Conservation (phyloP, 2,888 invertebrate species). For the Endomychus coccineus region DNA sequence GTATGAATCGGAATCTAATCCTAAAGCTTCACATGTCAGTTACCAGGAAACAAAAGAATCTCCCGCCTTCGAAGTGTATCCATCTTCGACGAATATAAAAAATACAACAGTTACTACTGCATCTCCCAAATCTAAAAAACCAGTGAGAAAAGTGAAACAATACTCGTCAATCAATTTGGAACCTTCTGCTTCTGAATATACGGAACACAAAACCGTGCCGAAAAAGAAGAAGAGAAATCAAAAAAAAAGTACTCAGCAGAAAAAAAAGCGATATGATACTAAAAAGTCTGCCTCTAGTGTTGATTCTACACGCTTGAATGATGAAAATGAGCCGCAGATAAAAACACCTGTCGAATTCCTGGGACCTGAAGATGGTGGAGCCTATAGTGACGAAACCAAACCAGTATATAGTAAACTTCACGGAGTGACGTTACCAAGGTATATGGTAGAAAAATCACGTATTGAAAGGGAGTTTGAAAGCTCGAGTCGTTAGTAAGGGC, state of each 20-base stretch:
- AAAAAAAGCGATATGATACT: constrained; percentile 7
- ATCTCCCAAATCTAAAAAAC: constrained; percentile 3
- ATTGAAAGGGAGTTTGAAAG: constrained; percentile 62
- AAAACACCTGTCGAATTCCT: constrained; percentile 47
- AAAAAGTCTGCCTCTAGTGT: constrained; percentile 43
- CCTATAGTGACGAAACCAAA: constrained; percentile 60
- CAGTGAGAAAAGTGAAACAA: constrained; percentile 4
- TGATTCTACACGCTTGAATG: constrained; percentile 23
- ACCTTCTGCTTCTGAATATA: background rate
- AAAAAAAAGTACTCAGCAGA: background rate
- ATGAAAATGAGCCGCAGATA: constrained; percentile 21
- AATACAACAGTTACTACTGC: too few relatives aligned
- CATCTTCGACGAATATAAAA: too few relatives aligned
- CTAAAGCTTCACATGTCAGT: constrained; percentile 56
- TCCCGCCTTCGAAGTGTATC: constrained; percentile 45
- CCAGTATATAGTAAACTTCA: constrained; percentile 57
- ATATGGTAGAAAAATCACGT: constrained; percentile 61
- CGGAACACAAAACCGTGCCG: constrained; percentile 5
- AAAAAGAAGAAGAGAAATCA: constrained; percentile 4
- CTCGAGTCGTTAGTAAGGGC: constrained; percentile 40
- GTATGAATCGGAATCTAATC: constrained; percentile 63
- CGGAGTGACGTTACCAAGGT: constrained; percentile 58
- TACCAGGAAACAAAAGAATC: constrained; percentile 36
- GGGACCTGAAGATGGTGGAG: constrained; percentile 51
- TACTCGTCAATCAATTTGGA: background rate